These are phyloP conservation scores for Polypterus bichir DNA, from an alignment of 2,113 vertebrate genomes.

Conservation along the genomic window DNA sequence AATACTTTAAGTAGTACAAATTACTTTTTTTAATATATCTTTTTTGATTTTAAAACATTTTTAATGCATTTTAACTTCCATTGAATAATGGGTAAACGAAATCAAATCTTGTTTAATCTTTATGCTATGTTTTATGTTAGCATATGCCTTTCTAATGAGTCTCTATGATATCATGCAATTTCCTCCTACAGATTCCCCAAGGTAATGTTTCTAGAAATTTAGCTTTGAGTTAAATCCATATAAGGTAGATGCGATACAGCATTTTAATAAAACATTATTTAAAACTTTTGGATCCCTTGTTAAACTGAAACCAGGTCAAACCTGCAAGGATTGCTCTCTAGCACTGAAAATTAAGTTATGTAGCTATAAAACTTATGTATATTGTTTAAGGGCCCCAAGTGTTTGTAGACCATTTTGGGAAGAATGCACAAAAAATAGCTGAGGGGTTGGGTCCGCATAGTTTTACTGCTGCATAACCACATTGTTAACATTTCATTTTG, in stretches of 20 bases:
- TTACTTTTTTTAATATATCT: conserved; percentile 11
- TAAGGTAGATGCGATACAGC: conserved; percentile 16
- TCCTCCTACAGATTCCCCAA: conserved; percentile 15
- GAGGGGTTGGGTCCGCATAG: conserved; percentile 7
- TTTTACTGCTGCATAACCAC: conserved; percentile 17
- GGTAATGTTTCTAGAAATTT: conserved; percentile 19
- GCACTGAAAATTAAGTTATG: conserved; percentile 11
- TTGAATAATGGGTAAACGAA: conserved; percentile 24
- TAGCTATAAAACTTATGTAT: conserved; percentile 18
- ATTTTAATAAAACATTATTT: conserved; percentile 29
- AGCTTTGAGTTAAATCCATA: conserved; percentile 14
- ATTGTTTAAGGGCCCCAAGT: conserved; percentile 19
- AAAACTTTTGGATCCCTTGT: conserved; percentile 18
- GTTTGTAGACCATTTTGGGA: conserved; percentile 18
- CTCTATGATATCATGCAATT: conserved; percentile 21
- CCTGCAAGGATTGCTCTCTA: conserved; percentile 7
- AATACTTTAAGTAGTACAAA: background rate
- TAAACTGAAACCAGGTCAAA: conserved; percentile 20
- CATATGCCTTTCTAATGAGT: conserved; percentile 21
- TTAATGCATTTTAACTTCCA: conserved; percentile 15
- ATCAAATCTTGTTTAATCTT: conserved; percentile 22
- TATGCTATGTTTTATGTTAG: background rate
- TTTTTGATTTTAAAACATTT: conserved; percentile 1
- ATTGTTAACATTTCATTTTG: conserved; percentile 19
- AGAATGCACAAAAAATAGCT: conserved; percentile 11